These are phyloP conservation scores for Parasteatoda lunata DNA, from an alignment of 2,888 invertebrate species.

Conservation along the genomic window DNA sequence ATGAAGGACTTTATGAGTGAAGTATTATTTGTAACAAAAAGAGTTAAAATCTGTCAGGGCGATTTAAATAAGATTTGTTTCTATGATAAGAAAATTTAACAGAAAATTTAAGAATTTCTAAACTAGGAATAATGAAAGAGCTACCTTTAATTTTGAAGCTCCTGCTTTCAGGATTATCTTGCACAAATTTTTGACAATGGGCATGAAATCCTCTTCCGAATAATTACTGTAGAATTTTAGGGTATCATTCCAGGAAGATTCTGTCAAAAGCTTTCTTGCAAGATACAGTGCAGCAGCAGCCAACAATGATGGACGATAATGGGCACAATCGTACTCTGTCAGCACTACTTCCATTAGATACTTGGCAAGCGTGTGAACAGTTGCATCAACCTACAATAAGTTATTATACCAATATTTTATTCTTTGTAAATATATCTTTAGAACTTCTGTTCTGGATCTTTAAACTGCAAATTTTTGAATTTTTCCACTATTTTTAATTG, in stretches of 20 bases:
- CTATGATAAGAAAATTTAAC: too few species aligned
- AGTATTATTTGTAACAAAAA: too few species aligned
- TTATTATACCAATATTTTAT: not conserved
- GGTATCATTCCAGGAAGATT: conserved; percentile 82
- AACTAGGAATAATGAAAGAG: too few species aligned
- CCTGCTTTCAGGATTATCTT: conserved; percentile 81
- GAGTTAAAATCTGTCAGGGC: too few species aligned
- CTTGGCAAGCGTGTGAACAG: conserved; percentile 88
- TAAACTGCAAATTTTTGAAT: not conserved
- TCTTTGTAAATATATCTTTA: not conserved
- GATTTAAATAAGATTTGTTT: too few species aligned
- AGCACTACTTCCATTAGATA: conserved; percentile 91
- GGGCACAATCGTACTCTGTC: conserved; percentile 85
- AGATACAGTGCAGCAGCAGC: conserved; percentile 88
- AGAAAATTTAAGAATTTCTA: too few species aligned
- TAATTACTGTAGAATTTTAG: conserved; percentile 86
- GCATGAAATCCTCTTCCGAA: conserved; percentile 80
- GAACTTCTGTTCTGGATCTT: not conserved
- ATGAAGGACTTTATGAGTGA: too few species aligned
- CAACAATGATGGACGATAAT: conserved; percentile 86
- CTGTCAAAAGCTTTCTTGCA: conserved; percentile 77
- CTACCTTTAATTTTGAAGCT: conserved; percentile 81
- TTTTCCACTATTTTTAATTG: not conserved
- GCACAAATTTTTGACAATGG: conserved; percentile 82
- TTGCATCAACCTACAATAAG: conserved; percentile 79